Evolutionary conservation across 1,140 invertebrate species (phyloP), one percentile per base, ranked within the genome.

Genomic region (Drosophila sulfurigaster): DNA sequence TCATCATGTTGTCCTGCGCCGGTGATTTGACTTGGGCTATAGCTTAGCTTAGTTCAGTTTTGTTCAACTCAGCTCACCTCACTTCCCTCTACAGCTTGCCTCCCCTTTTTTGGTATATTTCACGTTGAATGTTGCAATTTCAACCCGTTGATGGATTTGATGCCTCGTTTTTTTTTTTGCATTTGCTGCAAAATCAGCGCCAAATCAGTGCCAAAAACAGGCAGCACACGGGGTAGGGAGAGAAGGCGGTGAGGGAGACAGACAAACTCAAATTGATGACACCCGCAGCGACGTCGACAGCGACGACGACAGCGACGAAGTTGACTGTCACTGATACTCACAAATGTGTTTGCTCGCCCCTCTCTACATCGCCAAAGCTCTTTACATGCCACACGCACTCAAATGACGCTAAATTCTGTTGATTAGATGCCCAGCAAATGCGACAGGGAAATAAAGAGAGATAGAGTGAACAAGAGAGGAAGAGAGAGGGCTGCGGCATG

Each of bases 91-190:
- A 35, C 43, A 64, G 64, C 75, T 57, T 41, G 38, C 43, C 20
- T 3, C 15, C 28, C 5, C 20, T 46, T 78, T 75, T 64, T 65
- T 46, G 28, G 41, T n/a, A 54, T 51, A 63, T 49, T 70, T 38
- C 10, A 20, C 58, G 73, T 83, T 82, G 82, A 88, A 86, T 87
- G 83, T 75, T 88, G 83, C 83, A 87, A 87, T 87, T 87, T 87
- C 85, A 87, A 83, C 83, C 85, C 83, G 83, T 88, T 87, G 83
- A 87, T 87, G 83, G 83, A 87, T 87, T 87, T 87, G 74, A 89
- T 80, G 78, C 10, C 41, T 38, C 48, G 52, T 77, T 77, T 66
- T 80, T 77, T 66, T 80, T 78, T 82, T 66, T 66, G 32, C 45
- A 57, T 43, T 30, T 49, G n/a, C 46, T 52, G 41, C 51, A 48